Evolutionary conservation across 2,113 vertebrate species (phyloP).

Genomic region (Eolophus roseicapilla): DNA sequence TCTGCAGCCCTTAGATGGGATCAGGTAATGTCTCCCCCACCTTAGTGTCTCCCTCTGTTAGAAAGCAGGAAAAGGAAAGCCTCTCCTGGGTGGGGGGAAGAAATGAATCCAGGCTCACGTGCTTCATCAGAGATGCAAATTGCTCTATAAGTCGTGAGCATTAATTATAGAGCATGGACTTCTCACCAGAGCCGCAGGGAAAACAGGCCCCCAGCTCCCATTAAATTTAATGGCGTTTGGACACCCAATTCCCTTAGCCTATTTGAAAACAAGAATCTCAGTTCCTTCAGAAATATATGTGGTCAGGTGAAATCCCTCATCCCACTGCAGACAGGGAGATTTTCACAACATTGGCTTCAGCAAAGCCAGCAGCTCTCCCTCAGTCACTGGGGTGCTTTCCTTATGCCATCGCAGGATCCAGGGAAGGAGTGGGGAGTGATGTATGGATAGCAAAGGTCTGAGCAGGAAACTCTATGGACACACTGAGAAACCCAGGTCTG

Average conservation of each 20-base stretch:
- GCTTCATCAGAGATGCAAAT: slow-evolving; percentile 42
- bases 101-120: neutral
- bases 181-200: neutral
- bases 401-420: accelerated
- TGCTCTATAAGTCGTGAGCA: neutral
- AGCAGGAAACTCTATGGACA: neutral
- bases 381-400: neutral
- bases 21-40: neutral
- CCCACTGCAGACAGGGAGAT: neutral
- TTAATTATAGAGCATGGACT: slow-evolving; percentile 50
- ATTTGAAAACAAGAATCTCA: slow-evolving; percentile 41
- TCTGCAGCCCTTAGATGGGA: neutral
- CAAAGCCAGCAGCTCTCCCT: neutral
- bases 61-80: neutral
- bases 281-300: neutral
- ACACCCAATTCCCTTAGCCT: slow-evolving; percentile 57
- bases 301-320: neutral
- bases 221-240: slow-evolving; percentile 57
- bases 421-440: neutral
- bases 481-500: neutral
- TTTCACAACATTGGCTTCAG: neutral
- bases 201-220: slow-evolving; percentile 7
- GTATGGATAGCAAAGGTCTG: neutral
- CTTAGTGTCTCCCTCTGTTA: neutral
- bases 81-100: neutral